Evolutionary conservation across 2,797 vertebrate species (phyloP).

Genomic region (Thaleichthys pacificus): DNA sequence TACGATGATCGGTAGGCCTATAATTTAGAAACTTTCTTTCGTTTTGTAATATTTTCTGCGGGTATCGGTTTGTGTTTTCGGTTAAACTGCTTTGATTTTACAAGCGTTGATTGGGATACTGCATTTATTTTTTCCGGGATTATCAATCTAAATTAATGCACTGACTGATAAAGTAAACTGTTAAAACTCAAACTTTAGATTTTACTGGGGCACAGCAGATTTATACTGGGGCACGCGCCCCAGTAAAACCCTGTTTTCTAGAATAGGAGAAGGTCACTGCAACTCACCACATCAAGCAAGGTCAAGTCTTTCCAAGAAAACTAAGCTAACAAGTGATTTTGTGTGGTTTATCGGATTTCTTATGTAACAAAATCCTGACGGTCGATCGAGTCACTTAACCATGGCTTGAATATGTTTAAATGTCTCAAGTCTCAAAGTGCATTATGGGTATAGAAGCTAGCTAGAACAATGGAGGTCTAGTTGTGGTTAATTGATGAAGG

Average conservation of each 20-base stretch:
- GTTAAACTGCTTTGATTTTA: no score
- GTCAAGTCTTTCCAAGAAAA: slow-evolving; percentile 5
- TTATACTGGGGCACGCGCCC: no score
- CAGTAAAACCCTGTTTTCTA: not conserved
- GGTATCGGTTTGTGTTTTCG: no score
- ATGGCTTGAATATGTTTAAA: slow-evolving; percentile 9
- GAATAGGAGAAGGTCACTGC: slow-evolving; percentile 26
- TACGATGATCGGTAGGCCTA: no score
- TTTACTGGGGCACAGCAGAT: no score
- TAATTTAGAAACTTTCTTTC: no score
- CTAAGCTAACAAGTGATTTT: not conserved
- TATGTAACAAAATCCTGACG: slow-evolving; percentile 26
- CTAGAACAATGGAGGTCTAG: slow-evolving; percentile 31
- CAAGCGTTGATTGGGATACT: no score
- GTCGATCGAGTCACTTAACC: not conserved
- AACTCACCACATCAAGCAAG: not conserved
- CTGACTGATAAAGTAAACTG: no score
- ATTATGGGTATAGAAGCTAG: slow-evolving; percentile 26
- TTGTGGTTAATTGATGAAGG: slow-evolving; percentile 28
- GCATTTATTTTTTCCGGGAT: no score
- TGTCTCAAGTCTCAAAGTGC: slow-evolving; percentile 38
- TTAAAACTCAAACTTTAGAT: no score
- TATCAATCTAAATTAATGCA: no score
- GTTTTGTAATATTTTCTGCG: no score
- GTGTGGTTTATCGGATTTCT: slow-evolving; percentile 15